These are phyloP conservation scores for Hydrolagus affinis DNA, from an alignment of 2,113 vertebrate genomes.

Conservation along the genomic window DNA sequence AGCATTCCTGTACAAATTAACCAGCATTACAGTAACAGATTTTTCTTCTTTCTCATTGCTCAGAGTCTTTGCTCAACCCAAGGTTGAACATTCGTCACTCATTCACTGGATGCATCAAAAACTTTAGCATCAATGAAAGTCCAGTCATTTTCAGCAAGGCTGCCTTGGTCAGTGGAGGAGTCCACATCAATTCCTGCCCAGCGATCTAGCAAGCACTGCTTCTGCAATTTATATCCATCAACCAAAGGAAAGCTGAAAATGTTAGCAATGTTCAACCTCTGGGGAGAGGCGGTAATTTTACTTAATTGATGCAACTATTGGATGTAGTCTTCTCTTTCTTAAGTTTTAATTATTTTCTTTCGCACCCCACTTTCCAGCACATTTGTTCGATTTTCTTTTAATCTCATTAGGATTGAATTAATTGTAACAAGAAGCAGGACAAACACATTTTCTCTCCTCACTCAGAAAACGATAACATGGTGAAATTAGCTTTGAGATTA, in stretches of 20 bases:
- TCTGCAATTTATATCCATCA: neutral
- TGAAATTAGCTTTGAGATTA: neutral
- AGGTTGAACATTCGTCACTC: conserved; percentile 57
- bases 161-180: conserved; percentile 72
- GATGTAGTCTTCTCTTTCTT: neutral
- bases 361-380: neutral
- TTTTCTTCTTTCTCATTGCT: conserved; percentile 37
- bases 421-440: neutral
- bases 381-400: neutral
- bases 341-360: neutral
- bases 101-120: conserved; percentile 81
- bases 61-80: conserved; percentile 67
- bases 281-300: neutral
- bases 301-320: neutral
- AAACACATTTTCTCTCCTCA: neutral
- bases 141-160: conserved; percentile 76
- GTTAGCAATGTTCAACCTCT: neutral
- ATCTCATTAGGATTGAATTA: neutral
- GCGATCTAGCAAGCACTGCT: conserved; percentile 49
- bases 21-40: neutral
- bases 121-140: conserved; percentile 71
- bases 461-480: neutral
- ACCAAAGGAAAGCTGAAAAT: neutral
- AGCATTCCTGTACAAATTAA: neutral
- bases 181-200: conserved; percentile 81